Evolutionary conservation across 2,888 invertebrate genomes (phyloP).

Genomic region (Macaria liturata): DNA sequence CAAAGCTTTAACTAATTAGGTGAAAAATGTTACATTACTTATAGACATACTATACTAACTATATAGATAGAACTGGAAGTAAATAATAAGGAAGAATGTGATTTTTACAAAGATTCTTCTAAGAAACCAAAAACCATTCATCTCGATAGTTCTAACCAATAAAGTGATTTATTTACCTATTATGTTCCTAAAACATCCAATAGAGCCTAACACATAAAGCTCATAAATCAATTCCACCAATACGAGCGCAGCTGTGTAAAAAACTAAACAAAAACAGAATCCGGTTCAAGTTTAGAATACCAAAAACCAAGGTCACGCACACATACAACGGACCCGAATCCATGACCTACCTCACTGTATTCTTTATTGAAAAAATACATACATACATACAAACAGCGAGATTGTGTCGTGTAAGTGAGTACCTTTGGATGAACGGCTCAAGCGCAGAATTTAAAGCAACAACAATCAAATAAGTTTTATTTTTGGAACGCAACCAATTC

Average conservation of each 20-base stretch:
- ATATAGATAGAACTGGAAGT: no score
- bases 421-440: slow-evolving; percentile 34
- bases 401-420: not conserved
- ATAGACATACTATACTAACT: no score
- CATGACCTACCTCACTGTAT: slow-evolving; percentile 68
- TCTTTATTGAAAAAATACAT: slow-evolving; percentile 34
- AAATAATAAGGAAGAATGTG: no score
- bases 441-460: slow-evolving; percentile 54
- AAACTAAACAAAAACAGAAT: slow-evolving; percentile 49
- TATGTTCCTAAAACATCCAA: no score
- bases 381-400: no score
- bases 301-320: slow-evolving; percentile 62
- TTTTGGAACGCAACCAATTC: slow-evolving; percentile 61
- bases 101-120: no score
- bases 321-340: slow-evolving; percentile 43
- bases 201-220: slow-evolving; percentile 3
- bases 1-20: no score
- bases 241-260: slow-evolving; percentile 30
- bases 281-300: slow-evolving; percentile 66
- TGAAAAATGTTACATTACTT: no score
- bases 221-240: slow-evolving; percentile 38
- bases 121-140: no score
- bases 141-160: no score
- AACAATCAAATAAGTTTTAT: slow-evolving; percentile 61
- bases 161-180: no score